These are phyloP conservation scores for Poicephalus meyeri DNA, from an alignment of 2,113 vertebrate genomes.

Conservation along the genomic window DNA sequence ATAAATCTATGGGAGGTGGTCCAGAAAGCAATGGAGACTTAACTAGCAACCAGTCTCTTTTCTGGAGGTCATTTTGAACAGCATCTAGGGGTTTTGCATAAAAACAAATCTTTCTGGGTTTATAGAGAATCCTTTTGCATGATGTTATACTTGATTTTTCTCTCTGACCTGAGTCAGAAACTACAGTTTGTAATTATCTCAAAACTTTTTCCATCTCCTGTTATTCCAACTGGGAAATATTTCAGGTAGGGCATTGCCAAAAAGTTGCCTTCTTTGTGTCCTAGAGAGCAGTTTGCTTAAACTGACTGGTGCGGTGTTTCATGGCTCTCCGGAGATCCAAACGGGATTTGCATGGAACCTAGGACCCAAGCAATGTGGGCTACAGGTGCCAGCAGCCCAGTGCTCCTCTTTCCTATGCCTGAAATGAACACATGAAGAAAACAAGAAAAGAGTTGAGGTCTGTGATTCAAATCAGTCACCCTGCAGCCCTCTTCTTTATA, in stretches of 20 bases:
- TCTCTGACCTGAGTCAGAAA: not conserved
- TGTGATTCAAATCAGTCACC: not conserved
- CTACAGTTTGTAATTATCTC: not conserved
- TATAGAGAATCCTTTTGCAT: not conserved
- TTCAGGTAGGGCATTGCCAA: not conserved
- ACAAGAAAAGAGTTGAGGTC: not conserved
- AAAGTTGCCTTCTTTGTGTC: not conserved
- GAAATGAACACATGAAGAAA: not conserved
- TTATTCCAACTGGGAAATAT: not conserved
- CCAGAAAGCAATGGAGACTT: not conserved
- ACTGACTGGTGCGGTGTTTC: rapidly evolving
- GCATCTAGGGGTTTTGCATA: not conserved
- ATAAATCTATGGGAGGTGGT: not conserved
- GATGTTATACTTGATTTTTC: not conserved
- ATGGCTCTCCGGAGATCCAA: not conserved
- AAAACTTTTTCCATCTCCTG: not conserved
- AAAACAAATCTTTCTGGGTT: not conserved
- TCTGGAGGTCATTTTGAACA: not conserved
- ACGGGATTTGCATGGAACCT: rapidly evolving
- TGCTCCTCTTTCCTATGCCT: not conserved
- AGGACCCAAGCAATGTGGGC: not conserved
- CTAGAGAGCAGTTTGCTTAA: not conserved
- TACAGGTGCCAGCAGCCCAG: not conserved
- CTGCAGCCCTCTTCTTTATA: not conserved
- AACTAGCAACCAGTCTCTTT: not conserved